Conservation (phyloP, 1,140 invertebrate species). For the Wiebesia pumilae region DNA sequence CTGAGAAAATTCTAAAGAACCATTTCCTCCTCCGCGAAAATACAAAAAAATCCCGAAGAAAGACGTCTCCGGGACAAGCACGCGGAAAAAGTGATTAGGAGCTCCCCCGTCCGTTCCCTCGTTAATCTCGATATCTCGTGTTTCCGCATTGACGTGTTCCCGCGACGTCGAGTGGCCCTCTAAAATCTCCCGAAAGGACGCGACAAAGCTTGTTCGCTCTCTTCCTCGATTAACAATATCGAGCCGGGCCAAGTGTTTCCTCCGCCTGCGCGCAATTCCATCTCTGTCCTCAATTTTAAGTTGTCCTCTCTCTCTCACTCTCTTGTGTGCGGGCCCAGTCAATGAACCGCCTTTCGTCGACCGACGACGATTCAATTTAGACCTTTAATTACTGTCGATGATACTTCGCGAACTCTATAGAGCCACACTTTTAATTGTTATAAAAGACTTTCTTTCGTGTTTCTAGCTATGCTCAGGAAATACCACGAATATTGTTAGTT, state of each 20-base stretch:
- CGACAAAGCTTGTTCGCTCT: background rate
- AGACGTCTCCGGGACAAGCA: background rate
- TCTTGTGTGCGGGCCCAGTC: constrained; percentile 54
- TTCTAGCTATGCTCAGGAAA: background rate
- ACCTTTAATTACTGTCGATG: constrained; percentile 66
- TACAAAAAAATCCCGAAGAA: background rate
- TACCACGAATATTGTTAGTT: background rate
- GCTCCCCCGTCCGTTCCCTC: background rate
- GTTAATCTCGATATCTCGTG: constrained; percentile 44
- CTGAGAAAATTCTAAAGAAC: constrained; percentile 32
- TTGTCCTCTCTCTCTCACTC: background rate
- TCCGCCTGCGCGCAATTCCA: background rate
- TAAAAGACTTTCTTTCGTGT: background rate
- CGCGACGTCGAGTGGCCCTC: constrained; percentile 4
- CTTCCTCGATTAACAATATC: constrained; percentile 22
- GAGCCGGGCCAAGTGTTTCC: background rate
- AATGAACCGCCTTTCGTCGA: constrained; percentile 56
- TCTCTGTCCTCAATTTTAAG: constrained; percentile 2
- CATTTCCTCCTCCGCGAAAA: background rate
- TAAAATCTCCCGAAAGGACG: background rate
- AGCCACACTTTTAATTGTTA: background rate
- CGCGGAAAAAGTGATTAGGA: constrained; percentile 42
- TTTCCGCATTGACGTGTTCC: constrained; percentile 23
- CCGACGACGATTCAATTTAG: constrained; percentile 66
- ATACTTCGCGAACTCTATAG: constrained; percentile 43